These are phyloP conservation scores for Scaptomyza parva DNA, from an alignment of 2,888 invertebrate genomes.

Conservation along the genomic window DNA sequence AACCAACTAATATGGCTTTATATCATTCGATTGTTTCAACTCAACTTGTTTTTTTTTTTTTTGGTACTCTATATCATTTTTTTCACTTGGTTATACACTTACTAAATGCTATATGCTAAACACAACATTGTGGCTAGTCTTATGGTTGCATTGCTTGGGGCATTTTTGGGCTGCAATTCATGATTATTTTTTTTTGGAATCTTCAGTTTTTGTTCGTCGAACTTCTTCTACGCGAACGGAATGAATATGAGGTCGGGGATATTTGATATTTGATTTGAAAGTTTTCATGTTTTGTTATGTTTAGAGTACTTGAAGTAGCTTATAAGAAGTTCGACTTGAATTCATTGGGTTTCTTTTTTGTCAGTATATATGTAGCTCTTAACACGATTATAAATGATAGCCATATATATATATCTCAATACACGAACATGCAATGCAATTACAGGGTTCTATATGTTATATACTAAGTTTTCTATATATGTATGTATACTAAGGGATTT, in stretches of 20 bases:
- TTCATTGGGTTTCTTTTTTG: no score
- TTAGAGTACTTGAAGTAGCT: background rate
- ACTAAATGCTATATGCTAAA: conserved; percentile 64
- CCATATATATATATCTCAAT: conserved; percentile 1
- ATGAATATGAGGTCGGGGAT: background rate
- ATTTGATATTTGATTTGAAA: background rate
- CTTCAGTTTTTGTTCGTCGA: conserved; percentile 1
- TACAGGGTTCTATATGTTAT: conserved; percentile 6
- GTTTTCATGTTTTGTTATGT: background rate
- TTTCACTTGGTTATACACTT: background rate
- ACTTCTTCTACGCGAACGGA: background rate
- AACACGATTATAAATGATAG: conserved; percentile 13
- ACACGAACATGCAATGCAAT: conserved; percentile 7
- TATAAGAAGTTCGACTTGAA: background rate
- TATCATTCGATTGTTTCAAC: background rate
- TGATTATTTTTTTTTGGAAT: background rate
- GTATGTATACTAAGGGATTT: conserved; percentile 12
- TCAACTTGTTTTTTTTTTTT: conserved; percentile 6
- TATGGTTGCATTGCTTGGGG: conserved; percentile 51
- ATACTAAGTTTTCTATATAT: conserved; percentile 11
- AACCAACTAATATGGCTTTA: background rate
- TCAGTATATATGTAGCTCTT: conserved; percentile 8
- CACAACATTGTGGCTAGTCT: conserved; percentile 69
- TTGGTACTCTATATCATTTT: no score
- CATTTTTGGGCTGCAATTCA: conserved; percentile 24